phyloP scores from a whole-genome alignment of 2,888 invertebrate species.

The Scaptomyza flava region DNA sequence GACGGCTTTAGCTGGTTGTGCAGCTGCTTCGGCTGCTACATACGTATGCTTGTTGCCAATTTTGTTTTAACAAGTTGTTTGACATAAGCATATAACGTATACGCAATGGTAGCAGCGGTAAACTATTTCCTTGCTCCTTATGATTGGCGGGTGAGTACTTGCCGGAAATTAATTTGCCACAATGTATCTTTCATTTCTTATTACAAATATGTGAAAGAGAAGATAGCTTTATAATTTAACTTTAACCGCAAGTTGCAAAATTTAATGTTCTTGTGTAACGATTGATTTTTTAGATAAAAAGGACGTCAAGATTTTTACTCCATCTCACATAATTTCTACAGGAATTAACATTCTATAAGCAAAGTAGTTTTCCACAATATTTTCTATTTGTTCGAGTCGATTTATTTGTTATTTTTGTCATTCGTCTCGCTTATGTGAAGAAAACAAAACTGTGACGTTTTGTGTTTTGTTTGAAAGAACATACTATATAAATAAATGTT shows the following conservation, averaged over 20 bases:
- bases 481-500: slow-evolving; percentile 38
- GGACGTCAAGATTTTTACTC: too few relatives aligned
- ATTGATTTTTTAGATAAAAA: too few relatives aligned
- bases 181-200: neutral
- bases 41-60: slow-evolving; percentile 1
- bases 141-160: slow-evolving; percentile 9
- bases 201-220: too few relatives aligned
- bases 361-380: neutral
- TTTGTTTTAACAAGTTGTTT: slow-evolving; percentile 49
- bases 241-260: too few relatives aligned
- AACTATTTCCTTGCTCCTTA: neutral
- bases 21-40: slow-evolving; percentile 47
- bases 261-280: too few relatives aligned
- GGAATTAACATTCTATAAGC: too few relatives aligned
- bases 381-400: slow-evolving; percentile 5
- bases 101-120: slow-evolving; percentile 15
- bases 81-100: slow-evolving; percentile 41
- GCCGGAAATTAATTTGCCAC: slow-evolving; percentile 5
- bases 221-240: too few relatives aligned
- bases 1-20: slow-evolving; percentile 51
- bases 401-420: neutral
- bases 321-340: too few relatives aligned
- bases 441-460: slow-evolving; percentile 39
- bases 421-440: slow-evolving; percentile 5
- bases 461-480: slow-evolving; percentile 25